Base-by-base conservation (phyloP, 2,113 vertebrate species). In the Prolemur simus region DNA sequence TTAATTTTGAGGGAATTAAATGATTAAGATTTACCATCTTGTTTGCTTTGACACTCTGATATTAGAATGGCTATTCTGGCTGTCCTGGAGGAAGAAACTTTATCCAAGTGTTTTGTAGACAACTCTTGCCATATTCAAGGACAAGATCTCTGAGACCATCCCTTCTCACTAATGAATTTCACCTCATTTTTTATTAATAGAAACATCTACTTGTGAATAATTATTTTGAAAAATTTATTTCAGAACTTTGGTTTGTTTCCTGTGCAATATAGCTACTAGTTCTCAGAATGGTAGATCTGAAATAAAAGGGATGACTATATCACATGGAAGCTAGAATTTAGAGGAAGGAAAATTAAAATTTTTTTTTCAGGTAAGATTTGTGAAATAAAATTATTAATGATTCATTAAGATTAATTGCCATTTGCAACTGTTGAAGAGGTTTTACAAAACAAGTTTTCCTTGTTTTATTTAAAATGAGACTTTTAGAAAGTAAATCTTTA, bases 1-100 rank as follows among this genome's bases (percentile, higher is more conserved):
- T 82, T 64, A 92, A 91, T 64, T 95, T 42, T 94, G 45, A 69
- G 64, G 56, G 13, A 94, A 56, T 52, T 76, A 56, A 52, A 78
- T 89, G 47, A 58, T 56, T 74, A 13, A 88, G 23, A 56, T 10
- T 37, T 82, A 60, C 10, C 11, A 10, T 78, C 45, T 92, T 73
- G 34, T 63, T 96, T 58, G 15, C 47, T 64, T 87, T 87, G 39
- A 91, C 49, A 60, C 21, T 39, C 42, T 37, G 42, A 1, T 88
- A 52, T 49, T 58, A 96, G 42, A 91, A 94, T 27, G 15, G 23
- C 4, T 12, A 20, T 78, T 73, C 34, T 60, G 25, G 47, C n/a
- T 69, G 8, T 13, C 76, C 49, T 8, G n/a, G 45, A 68, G 80
- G 11, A 68, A 80, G 23, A 25, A 71, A 54, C 7, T 60, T 91